Percentiles rank a stretch among this genome's conserved stretches.
These are phyloP conservation scores for Rhamphomyia laevipes DNA, from an alignment of 2,888 invertebrate genomes.

Conservation along the genomic window DNA sequence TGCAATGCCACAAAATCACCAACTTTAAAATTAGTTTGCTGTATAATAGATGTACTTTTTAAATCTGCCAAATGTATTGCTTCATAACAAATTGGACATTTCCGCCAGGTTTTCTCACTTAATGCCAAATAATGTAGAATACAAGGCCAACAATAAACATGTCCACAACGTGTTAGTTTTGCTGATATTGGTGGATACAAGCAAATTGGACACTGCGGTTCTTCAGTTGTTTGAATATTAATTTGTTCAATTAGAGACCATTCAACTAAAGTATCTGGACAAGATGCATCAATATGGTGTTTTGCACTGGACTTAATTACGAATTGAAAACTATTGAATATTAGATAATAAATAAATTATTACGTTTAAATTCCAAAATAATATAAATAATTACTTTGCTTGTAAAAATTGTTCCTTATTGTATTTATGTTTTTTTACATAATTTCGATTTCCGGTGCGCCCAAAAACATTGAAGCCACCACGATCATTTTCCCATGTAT, in stretches of 20 bases:
- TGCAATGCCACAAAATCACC: constrained; percentile 65
- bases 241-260: constrained; percentile 92
- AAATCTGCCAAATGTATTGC: constrained; percentile 67
- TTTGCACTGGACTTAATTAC: constrained; percentile 74
- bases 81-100: constrained; percentile 90
- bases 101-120: constrained; percentile 68
- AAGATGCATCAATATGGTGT: constrained; percentile 49
- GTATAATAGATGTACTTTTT: constrained; percentile 52
- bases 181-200: constrained; percentile 70
- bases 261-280: constrained; percentile 81
- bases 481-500: constrained; percentile 43
- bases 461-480: constrained; percentile 20
- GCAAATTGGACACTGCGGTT: constrained; percentile 83
- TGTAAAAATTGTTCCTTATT: constrained; percentile 91
- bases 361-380: neutral
- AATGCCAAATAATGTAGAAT: constrained; percentile 82
- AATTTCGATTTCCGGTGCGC: constrained; percentile 17
- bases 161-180: constrained; percentile 89
- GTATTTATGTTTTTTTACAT: constrained; percentile 51
- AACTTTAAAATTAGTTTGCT: constrained; percentile 32
- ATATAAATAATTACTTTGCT: constrained; percentile 61
- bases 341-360: neutral
- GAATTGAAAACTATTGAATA: constrained; percentile 75
- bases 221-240: constrained; percentile 53
- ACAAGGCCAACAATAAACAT: constrained; percentile 90